Percentiles rank a stretch among this genome's conserved stretches.
Evolutionary conservation across 2,797 vertebrate genomes (phyloP).

Genomic region (Enteromius argenteus): DNA sequence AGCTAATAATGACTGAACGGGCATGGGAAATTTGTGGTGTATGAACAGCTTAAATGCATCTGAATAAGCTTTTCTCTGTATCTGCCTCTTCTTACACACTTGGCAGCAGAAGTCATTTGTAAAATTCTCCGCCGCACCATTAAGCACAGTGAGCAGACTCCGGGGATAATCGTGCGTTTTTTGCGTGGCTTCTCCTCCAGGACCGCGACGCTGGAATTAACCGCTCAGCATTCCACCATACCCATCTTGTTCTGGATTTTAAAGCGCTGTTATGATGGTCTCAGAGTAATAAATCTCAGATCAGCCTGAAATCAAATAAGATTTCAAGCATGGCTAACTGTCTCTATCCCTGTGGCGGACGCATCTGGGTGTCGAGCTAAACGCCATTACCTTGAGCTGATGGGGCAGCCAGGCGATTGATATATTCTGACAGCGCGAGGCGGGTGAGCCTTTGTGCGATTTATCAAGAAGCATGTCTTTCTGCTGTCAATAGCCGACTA

Average conservation of each 20-base stretch:
- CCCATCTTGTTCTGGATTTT: constrained; percentile 66
- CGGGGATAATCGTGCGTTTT: constrained; percentile 52
- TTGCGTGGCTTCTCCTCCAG: constrained; percentile 67
- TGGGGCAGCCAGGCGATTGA: constrained; percentile 75
- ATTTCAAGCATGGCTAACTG: constrained; percentile 77
- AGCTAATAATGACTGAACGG: constrained; percentile 11
- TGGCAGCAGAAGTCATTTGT: constrained; percentile 23
- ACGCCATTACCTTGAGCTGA: constrained; percentile 73
- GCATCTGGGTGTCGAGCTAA: constrained; percentile 45
- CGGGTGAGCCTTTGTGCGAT: constrained; percentile 68
- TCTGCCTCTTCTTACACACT: constrained; percentile 31
- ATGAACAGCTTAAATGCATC: constrained; percentile 18
- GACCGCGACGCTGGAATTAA: constrained; percentile 36
- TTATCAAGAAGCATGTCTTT: constrained; percentile 75
- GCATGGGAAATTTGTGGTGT: background rate
- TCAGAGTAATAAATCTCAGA: constrained; percentile 71
- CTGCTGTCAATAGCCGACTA: constrained; percentile 71
- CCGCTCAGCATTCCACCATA: constrained; percentile 62
- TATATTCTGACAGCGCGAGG: constrained; percentile 76
- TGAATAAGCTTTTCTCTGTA: constrained; percentile 9
- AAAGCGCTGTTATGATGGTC: constrained; percentile 60
- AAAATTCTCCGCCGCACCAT: constrained; percentile 18
- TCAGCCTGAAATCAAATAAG: constrained; percentile 72
- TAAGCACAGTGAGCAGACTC: constrained; percentile 44
- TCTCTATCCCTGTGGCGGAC: constrained; percentile 61